Percentiles rank a stretch among this genome's conserved stretches.
These are phyloP conservation scores for Holothuria glaberrima DNA, from an alignment of 35 echinoderm and acorn worm genomes.

Conservation along the genomic window DNA sequence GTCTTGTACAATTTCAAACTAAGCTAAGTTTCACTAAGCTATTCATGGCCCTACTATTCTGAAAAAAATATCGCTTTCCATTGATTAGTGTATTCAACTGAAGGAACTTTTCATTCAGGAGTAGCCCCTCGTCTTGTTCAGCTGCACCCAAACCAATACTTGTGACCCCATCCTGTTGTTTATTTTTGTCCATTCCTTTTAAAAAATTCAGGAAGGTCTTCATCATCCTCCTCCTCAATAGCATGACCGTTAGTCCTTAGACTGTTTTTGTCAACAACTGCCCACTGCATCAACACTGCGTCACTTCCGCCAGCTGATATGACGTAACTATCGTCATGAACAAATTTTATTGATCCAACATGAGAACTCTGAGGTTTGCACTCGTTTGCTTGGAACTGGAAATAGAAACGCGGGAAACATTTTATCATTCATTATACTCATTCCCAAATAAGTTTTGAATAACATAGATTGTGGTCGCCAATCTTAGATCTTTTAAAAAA, in stretches of 20 bases:
- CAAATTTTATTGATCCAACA: conserved; percentile 64
- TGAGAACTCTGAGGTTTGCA: conserved; percentile 78
- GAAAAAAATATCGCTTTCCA: too few relatives aligned
- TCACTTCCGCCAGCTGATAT: conserved; percentile 71
- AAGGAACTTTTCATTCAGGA: too few relatives aligned
- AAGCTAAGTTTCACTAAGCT: too few relatives aligned
- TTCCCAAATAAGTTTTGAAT: too few relatives aligned
- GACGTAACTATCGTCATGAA: conserved; percentile 62
- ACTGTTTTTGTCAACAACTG: conserved; percentile 63
- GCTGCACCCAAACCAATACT: too few relatives aligned
- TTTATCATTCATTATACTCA: too few relatives aligned
- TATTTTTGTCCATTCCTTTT: background rate
- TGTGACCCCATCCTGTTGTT: background rate
- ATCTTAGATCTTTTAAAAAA: too few relatives aligned
- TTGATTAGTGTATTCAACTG: too few relatives aligned
- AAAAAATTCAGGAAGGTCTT: background rate
- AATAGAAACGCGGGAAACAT: background rate
- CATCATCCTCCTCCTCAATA: conserved; percentile 1
- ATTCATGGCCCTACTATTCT: too few relatives aligned
- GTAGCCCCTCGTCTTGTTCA: too few relatives aligned
- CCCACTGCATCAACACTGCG: conserved; percentile 80
- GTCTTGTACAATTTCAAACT: too few relatives aligned
- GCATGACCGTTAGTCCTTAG: background rate
- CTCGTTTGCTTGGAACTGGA: conserved; percentile 71
- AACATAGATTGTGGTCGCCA: too few relatives aligned